Evolutionary conservation across 2,888 invertebrate species (phyloP), one percentile per base, ranked within the genome.

Genomic region (Stegana nigrithorax): DNA sequence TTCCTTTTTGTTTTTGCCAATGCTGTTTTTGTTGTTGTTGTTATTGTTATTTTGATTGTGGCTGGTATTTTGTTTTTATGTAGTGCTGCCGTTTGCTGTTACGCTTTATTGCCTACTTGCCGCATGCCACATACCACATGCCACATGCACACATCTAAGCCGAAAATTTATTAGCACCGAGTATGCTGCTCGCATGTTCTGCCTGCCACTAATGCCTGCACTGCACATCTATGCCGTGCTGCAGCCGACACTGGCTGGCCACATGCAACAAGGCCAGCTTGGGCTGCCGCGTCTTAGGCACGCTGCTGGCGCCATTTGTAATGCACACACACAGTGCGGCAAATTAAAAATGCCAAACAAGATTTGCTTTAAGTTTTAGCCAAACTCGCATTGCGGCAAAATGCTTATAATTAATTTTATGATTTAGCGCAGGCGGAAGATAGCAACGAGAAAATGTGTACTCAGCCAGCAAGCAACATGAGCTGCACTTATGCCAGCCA

Each of bases 101-200:
- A 56, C 64, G 55, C 19, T 50, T 32, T 25, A 23, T 50, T 68
- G 62, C 62, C 62, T 17, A 39, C n/a, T 10, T n/a, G n/a, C 5
- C 32, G 5, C 32, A 32, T 32, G n/a, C 68, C 68, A 51, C 25
- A 58, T 60, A 50, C 1, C 64, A 63, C 64, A 60, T 53, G 68
- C 50, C 51, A 57, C 69, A 57, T 65, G 26, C 25, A 45, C 19
- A 19, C 17, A 74, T 70, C 76, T 74, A 70, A 71, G 71, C 73
- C 67, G 39, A 62, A 61, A 66, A 68, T 69, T 68, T 75, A 72
- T 78, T 78, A 73, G 71, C 68, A n/a, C n/a, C n/a, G n/a, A 67
- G 68, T 71, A 19, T 27, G n/a, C 10, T 69, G 68, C 67, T 67
- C 67, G 62, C 63, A 50, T 63, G 58, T 56, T 55, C 60, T 67